Base-by-base conservation (phyloP, 2,888 invertebrate species). In the Drosophila mimica region DNA sequence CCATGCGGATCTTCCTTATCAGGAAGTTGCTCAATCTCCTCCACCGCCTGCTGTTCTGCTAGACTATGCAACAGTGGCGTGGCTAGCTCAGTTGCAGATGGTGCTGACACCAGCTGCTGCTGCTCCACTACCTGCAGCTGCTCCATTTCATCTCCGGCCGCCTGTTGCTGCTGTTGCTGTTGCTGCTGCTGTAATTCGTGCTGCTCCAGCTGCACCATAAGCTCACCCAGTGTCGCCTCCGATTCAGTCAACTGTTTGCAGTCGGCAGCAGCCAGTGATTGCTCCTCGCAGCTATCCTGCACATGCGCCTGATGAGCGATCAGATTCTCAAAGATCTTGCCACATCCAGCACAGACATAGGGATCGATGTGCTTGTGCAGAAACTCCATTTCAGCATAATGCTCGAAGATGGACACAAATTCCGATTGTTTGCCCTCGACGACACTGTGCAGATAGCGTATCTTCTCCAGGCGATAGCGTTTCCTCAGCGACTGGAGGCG, bases 281-380 rank as follows among this genome's bases (percentile, higher is more conserved):
- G 56, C 31, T 70, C 72, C 70, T 82, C 77, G 28, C 83, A 88
- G 20, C 62, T 72, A 46, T 72, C 54, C 54, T 90, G 85, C 7
- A 91, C 81, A 51, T 92, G 91, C 31, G 71, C 63, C 31, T 86
- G 87, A 69, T 84, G 89, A 2, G 74, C 63, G 0, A 70, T 56
- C n/a, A 91, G 64, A 61, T 85, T 85, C 70, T 91, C 91, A 57
- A 91, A 91, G 63, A 92, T 91, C 62, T 86, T 87, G 17, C 86
- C 85, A 48, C 92, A 92, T 13, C 74, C 77, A 0, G 81, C 81
- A 34, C 91, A 92, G 9, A 89, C 89, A 73, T 87, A 91, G 0
- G 91, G 91, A 72, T 91, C 90, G 13, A 92, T 91, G 36, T 92
- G 92, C 38, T 91, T 88, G 43, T 91, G 81, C 6, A 92, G 71